A percentile compares a stretch with the other conserved stretches of the same genome.
phyloP scores from a whole-genome alignment of 2,113 vertebrate genomes.

The Trematocara zebra region DNA sequence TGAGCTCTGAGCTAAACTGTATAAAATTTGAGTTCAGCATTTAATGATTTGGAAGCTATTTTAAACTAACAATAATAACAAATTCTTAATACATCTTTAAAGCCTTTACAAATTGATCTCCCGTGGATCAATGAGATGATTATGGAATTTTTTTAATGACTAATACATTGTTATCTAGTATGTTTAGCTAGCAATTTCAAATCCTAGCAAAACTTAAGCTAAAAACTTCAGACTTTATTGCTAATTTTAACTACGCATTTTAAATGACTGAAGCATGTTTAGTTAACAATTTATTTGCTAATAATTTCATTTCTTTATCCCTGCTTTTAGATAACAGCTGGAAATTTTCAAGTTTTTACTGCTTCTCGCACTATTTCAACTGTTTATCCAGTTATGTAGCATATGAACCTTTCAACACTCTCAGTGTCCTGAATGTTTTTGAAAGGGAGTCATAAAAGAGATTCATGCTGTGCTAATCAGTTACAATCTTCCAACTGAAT shows the following conservation, averaged over 20 bases:
- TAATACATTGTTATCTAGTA: neutral
- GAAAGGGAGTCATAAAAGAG: neutral
- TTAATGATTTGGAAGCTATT: neutral
- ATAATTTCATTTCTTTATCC: neutral
- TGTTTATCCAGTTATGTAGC: neutral
- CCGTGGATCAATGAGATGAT: accelerated
- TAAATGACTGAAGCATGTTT: neutral
- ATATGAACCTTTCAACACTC: neutral
- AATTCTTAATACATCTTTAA: neutral
- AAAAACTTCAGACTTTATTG: neutral
- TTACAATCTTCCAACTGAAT: neutral
- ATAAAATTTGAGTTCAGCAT: neutral
- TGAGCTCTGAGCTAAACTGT: neutral
- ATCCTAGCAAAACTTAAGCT: neutral
- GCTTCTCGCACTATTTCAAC: neutral
- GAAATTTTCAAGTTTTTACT: neutral
- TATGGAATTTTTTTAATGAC: accelerated
- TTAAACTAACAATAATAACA: neutral
- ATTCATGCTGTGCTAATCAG: neutral
- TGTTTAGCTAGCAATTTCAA: neutral
- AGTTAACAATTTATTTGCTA: neutral
- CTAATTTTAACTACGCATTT: neutral
- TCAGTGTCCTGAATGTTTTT: neutral
- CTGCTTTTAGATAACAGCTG: neutral
- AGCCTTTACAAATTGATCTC: neutral